Evolutionary conservation across 2,888 invertebrate genomes (phyloP).

Genomic region (Chymomyza procnemis): DNA sequence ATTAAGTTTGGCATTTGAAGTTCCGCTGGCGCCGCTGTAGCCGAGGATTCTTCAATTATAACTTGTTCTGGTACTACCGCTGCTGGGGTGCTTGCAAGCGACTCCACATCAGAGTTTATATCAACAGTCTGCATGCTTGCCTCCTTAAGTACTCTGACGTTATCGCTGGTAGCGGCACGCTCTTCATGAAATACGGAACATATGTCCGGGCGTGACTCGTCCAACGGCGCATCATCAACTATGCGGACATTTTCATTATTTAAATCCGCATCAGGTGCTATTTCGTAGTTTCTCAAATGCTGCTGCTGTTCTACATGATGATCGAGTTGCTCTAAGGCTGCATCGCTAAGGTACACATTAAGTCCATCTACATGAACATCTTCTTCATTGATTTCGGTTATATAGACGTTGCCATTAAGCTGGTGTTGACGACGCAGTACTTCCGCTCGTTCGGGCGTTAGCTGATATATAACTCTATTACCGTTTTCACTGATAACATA

Average conservation of each 20-base stretch:
- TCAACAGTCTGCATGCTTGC: constrained; percentile 16
- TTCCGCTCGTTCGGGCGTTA: constrained; percentile 14
- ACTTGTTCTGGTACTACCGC: background rate
- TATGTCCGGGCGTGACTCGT: constrained; percentile 48
- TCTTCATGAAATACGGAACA: constrained; percentile 59
- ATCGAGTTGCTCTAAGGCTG: constrained; percentile 36
- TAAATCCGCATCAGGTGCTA: constrained; percentile 38
- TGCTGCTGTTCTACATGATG: constrained; percentile 21
- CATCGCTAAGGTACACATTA: constrained; percentile 60
- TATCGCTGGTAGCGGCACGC: constrained; percentile 41
- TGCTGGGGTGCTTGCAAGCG: background rate
- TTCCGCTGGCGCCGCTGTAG: background rate
- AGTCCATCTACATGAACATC: constrained; percentile 20
- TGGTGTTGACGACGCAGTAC: constrained; percentile 4
- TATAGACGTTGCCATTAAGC: constrained; percentile 22
- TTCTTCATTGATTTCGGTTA: constrained; percentile 22
- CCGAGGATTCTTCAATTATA: background rate
- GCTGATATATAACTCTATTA: constrained; percentile 8
- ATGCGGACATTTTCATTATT: constrained; percentile 34
- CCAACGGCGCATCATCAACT: constrained; percentile 38
- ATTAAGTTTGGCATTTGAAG: background rate
- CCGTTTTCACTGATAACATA: constrained; percentile 39
- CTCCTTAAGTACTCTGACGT: constrained; percentile 3
- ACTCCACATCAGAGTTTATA: constrained; percentile 19
- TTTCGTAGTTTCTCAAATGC: background rate